These are phyloP conservation scores for Odontomyia ornata DNA, from an alignment of 2,888 invertebrate species.

Conservation along the genomic window DNA sequence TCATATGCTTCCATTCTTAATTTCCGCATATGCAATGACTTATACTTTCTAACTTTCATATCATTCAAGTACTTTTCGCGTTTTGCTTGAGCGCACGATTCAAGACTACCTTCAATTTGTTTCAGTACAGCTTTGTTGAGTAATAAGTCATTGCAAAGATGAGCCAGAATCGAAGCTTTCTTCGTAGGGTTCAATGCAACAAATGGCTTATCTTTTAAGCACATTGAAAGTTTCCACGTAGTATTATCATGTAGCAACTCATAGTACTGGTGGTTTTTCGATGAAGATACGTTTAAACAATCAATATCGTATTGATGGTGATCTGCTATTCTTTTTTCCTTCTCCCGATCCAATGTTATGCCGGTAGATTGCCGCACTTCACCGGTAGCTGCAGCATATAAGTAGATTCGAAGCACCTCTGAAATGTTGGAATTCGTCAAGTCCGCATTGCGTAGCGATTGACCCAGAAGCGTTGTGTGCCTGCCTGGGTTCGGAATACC, in stretches of 20 bases:
- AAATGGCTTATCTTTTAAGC: constrained; percentile 85
- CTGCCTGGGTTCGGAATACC: constrained; percentile 90
- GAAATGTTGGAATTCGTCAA: constrained; percentile 91
- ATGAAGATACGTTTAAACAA: constrained; percentile 69
- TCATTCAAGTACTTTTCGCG: constrained; percentile 94
- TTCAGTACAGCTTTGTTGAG: constrained; percentile 90
- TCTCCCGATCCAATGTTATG: constrained; percentile 81
- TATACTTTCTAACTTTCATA: constrained; percentile 90
- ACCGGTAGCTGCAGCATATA: constrained; percentile 88
- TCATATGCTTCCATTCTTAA: constrained; percentile 78
- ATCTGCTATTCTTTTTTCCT: constrained; percentile 82
- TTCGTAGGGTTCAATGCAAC: constrained; percentile 84
- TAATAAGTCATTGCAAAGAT: constrained; percentile 92
- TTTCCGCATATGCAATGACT: constrained; percentile 76
- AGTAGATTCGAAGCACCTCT: constrained; percentile 89
- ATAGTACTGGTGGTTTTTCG: constrained; percentile 83
- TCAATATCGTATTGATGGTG: constrained; percentile 82
- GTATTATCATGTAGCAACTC: constrained; percentile 78
- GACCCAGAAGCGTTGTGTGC: constrained; percentile 89
- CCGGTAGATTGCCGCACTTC: constrained; percentile 84
- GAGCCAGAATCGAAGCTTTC: constrained; percentile 89
- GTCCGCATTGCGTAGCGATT: constrained; percentile 87
- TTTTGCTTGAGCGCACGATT: constrained; percentile 84
- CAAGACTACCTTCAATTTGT: constrained; percentile 89
- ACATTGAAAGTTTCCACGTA: constrained; percentile 82